Conservation (phyloP, 2,797 vertebrate genomes). For the Trichosurus vulpecula region DNA sequence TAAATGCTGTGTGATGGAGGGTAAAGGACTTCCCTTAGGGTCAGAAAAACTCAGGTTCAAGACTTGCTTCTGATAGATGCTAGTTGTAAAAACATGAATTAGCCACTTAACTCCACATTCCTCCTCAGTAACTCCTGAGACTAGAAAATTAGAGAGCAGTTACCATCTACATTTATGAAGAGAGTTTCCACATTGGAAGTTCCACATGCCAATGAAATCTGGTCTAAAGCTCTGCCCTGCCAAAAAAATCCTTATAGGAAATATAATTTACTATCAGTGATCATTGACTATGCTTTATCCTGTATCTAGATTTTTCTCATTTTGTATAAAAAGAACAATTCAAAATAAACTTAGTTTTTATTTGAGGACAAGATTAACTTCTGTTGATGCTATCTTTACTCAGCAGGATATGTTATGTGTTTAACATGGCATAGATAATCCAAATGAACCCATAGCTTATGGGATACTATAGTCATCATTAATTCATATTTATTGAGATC, state of each 20-base stretch:
- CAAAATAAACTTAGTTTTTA: slow-evolving; percentile 40
- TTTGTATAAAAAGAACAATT: slow-evolving; percentile 5
- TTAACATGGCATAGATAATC: slow-evolving; percentile 42
- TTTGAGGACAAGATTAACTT: slow-evolving; percentile 29
- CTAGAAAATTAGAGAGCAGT: background rate
- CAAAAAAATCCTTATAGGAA: background rate
- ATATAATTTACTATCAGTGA: background rate
- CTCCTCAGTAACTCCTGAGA: background rate
- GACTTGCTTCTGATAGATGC: background rate
- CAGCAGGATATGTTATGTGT: slow-evolving; percentile 26
- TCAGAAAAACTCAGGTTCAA: background rate
- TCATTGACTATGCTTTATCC: slow-evolving; percentile 2
- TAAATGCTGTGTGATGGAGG: background rate
- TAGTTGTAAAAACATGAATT: background rate
- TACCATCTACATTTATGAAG: background rate
- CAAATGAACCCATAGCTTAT: slow-evolving; percentile 7
- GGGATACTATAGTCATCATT: slow-evolving; percentile 28
- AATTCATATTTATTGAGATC: slow-evolving; percentile 43
- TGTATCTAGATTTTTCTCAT: background rate
- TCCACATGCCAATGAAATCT: background rate
- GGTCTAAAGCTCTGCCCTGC: background rate
- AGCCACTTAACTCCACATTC: background rate
- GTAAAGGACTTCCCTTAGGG: background rate
- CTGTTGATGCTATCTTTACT: slow-evolving; percentile 10
- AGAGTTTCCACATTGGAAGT: background rate